Evolutionary conservation across 2,797 vertebrate species (phyloP).

Genomic region (Pyrocephalus nanus): DNA sequence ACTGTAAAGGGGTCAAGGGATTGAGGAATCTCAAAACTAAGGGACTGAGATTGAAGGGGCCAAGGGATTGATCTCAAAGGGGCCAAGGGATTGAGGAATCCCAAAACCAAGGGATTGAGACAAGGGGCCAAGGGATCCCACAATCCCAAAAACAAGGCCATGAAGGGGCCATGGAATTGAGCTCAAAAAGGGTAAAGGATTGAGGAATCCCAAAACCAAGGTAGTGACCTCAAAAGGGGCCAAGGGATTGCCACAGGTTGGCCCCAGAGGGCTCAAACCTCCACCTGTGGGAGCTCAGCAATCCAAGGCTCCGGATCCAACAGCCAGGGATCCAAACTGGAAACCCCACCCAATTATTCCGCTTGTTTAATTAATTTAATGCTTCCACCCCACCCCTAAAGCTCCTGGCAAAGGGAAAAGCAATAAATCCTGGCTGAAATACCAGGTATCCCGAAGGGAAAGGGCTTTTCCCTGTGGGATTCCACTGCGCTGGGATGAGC

Average conservation of each 20-base stretch:
- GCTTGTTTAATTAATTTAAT: neutral
- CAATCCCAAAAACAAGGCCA: too few species aligned
- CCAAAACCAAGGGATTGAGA: neutral
- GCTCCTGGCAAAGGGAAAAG: neutral
- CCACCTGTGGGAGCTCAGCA: neutral
- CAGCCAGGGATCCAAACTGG: too few species aligned
- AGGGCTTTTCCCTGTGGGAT: neutral
- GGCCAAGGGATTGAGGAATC: neutral
- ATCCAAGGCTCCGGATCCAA: neutral
- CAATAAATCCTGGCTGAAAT: neutral
- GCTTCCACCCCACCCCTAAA: neutral
- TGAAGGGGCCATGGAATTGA: neutral
- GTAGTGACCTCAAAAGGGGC: too few species aligned
- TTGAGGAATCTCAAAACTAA: too few species aligned
- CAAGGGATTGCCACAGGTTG: too few species aligned
- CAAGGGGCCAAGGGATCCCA: neutral
- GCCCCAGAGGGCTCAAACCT: neutral
- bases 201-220: neutral
- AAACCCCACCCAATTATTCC: neutral
- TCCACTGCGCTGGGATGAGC: accelerated
- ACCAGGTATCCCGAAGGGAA: neutral
- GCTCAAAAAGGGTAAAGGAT: neutral
- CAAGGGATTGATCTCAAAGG: neutral
- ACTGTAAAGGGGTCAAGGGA: too few species aligned
- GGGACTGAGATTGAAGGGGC: accelerated